These are phyloP conservation scores for Gallinago jamesoni DNA, from an alignment of 2,113 vertebrate genomes.

Conservation along the genomic window DNA sequence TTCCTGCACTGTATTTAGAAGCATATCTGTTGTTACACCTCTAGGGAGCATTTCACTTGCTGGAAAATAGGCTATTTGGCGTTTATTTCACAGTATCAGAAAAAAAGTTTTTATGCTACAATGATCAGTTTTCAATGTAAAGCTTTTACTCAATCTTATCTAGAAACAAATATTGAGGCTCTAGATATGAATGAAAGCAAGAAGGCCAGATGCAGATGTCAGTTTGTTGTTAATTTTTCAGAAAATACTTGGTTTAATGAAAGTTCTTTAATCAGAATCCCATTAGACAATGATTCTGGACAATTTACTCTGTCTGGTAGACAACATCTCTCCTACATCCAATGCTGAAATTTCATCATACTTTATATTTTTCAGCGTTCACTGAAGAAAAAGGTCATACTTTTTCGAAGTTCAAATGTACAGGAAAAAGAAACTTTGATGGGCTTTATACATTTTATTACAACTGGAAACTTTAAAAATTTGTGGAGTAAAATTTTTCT, in stretches of 20 bases:
- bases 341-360: neutral
- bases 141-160: neutral
- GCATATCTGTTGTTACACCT: neutral
- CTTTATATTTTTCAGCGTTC: neutral
- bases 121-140: neutral
- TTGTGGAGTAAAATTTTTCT: too few species aligned
- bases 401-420: neutral
- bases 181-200: slow-evolving; percentile 24
- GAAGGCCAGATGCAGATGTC: neutral
- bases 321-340: neutral
- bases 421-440: neutral
- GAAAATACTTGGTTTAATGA: neutral
- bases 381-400: neutral
- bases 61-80: neutral
- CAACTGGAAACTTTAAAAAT: too few species aligned
- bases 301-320: neutral
- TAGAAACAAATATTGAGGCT: slow-evolving; percentile 31
- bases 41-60: neutral
- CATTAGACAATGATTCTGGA: neutral
- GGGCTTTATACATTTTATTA: too few species aligned
- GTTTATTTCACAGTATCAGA: neutral
- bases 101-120: neutral
- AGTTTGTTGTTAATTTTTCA: neutral
- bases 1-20: neutral
- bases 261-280: neutral